Percentiles rank a stretch among this genome's conserved stretches.
These are phyloP conservation scores for Okamejei kenojei DNA, from an alignment of 2,797 vertebrate species.

Conservation along the genomic window DNA sequence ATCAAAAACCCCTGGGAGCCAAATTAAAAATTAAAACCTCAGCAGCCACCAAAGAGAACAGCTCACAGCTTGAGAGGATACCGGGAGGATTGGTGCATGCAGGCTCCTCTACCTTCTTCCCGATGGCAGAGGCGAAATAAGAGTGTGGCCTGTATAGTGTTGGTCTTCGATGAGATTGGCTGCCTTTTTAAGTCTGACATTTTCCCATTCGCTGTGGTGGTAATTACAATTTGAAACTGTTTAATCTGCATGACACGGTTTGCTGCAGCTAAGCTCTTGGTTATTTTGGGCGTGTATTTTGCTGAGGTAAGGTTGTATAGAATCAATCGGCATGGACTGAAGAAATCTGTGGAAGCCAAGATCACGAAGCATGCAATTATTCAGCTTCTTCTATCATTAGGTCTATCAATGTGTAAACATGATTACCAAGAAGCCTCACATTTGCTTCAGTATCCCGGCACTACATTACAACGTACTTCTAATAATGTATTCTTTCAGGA, in stretches of 20 bases:
- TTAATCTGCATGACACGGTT: neutral
- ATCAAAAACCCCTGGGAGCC: neutral
- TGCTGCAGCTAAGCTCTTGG: too few relatives aligned
- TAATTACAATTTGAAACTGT: neutral
- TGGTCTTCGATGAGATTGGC: too few relatives aligned
- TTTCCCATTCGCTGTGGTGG: neutral
- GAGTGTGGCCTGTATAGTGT: too few relatives aligned
- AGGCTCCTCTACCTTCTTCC: too few relatives aligned
- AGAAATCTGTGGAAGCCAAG: neutral
- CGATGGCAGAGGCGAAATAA: too few relatives aligned
- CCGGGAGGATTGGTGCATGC: neutral
- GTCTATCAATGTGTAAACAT: neutral
- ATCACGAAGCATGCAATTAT: neutral
- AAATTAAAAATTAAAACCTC: neutral
- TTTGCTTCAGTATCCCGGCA: neutral
- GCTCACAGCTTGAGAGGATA: neutral
- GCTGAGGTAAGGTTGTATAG: neutral
- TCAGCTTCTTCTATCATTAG: neutral
- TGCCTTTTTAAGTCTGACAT: neutral
- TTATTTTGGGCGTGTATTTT: neutral
- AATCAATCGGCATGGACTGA: neutral
- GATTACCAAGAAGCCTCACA: neutral
- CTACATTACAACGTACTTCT: neutral
- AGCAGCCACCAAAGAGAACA: neutral
- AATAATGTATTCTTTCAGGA: neutral